These are phyloP conservation scores for Syrphus vitripennis DNA, from an alignment of 2,888 invertebrate genomes.

Conservation along the genomic window DNA sequence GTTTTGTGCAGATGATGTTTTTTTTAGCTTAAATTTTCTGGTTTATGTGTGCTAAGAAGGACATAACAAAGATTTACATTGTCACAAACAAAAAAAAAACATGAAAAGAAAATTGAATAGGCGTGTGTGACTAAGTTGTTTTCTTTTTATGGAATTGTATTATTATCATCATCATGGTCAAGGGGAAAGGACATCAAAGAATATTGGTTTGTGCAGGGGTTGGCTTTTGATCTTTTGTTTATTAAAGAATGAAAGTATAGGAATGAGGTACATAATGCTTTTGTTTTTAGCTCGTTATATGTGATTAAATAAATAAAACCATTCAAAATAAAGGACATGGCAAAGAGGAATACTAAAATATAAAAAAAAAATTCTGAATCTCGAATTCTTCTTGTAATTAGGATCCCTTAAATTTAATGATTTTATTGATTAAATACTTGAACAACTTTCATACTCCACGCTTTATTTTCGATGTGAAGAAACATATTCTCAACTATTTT, in stretches of 20 bases:
- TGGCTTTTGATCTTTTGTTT: background rate
- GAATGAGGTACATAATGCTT: background rate
- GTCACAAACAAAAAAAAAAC: background rate
- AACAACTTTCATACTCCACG: too few species aligned
- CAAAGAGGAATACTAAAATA: background rate
- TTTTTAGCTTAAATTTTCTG: background rate
- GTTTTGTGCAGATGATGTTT: slow-evolving; percentile 29
- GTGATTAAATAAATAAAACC: background rate
- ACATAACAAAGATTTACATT: slow-evolving; percentile 2
- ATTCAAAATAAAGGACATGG: background rate
- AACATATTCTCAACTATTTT: too few species aligned
- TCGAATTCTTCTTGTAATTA: too few species aligned
- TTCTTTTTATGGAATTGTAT: slow-evolving; percentile 38
- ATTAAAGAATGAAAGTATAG: background rate
- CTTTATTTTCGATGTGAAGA: too few species aligned
- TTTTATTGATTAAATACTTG: too few species aligned
- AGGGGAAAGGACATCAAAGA: background rate
- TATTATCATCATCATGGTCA: slow-evolving; percentile 43
- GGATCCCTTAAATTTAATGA: too few species aligned
- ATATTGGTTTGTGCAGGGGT: slow-evolving; percentile 10
- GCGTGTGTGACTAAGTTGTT: slow-evolving; percentile 42
- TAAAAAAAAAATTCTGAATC: background rate
- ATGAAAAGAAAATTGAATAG: slow-evolving; percentile 10
- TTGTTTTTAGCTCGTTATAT: background rate
- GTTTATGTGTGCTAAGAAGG: slow-evolving; percentile 1